Base-by-base conservation (phyloP, 2,888 invertebrate genomes). In the Aphidius colemani region DNA sequence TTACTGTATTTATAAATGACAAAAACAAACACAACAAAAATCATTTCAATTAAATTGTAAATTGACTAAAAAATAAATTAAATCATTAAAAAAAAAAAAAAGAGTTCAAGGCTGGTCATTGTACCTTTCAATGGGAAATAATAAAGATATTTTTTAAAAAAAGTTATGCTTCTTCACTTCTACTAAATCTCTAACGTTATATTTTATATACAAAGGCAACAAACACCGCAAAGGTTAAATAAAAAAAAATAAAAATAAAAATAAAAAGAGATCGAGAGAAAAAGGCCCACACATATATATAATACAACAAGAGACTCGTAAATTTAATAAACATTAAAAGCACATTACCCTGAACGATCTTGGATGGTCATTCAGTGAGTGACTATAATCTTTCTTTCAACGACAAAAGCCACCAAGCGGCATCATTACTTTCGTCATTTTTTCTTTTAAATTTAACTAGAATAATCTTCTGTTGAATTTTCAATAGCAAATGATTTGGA, bases 261-360 rank as follows among this genome's bases (percentile, higher is more conserved):
- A 9, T 39, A 53, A 53, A 30, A 41, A 53, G 11, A 40, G 53
- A 53, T 40, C n/a, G 10, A 55, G 13, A 18, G 61, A 59, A 64
- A 61, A 53, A 43, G 11, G 48, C 44, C 13, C 43, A 40, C 39
- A 49, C 51, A 59, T 57, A 63, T 59, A 53, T 46, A 66, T 65
- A 61, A 68, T 63, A 68, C 63, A 66, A 63, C 50, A 65, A 67
- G 64, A 59, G 64, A 64, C 67, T 70, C 69, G 67, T 70, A 70
- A 70, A 69, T 70, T 69, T 69, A 70, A 69, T 70, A 65, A 70
- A 70, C 70, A 70, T 70, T 70, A 70, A 70, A 70, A 69, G 66
- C 69, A 67, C 70, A 70, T 70, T 67, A 69, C 66, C 63, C 60
- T 49, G 59, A 60, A 59, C 56, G 59, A 60, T 64, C 61, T 67